Evolutionary conservation across 2,113 vertebrate species (phyloP).

Genomic region (Craseonycteris thonglongyai): DNA sequence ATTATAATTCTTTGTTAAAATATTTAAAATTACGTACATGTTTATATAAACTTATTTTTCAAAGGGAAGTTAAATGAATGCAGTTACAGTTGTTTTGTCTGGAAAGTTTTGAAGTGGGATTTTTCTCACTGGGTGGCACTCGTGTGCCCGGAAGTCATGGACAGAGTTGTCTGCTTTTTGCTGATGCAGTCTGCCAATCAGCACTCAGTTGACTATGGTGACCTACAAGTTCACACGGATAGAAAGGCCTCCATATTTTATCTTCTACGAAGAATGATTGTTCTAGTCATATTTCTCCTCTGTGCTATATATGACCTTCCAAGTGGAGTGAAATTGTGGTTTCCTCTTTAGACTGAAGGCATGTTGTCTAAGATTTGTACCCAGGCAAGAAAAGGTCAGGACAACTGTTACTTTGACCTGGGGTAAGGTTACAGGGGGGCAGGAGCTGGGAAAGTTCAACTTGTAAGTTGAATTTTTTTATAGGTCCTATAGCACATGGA

Average conservation of each 20-base stretch:
- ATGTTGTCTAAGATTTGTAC: neutral
- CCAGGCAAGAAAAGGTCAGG: neutral
- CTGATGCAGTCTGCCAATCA: neutral
- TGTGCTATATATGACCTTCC: neutral
- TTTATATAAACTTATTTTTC: neutral
- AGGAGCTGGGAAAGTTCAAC: neutral
- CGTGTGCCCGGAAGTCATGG: neutral
- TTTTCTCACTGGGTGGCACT: constrained; percentile 67
- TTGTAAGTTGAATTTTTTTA: neutral
- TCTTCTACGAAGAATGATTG: neutral
- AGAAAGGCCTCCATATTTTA: neutral
- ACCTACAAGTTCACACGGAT: neutral
- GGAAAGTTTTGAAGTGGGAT: neutral
- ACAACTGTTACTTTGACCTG: neutral
- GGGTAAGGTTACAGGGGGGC: too few relatives aligned
- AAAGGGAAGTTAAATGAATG: neutral
- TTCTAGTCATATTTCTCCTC: neutral
- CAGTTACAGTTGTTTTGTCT: neutral
- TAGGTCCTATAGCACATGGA: neutral
- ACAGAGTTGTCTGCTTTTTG: neutral
- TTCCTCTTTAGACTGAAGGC: neutral
- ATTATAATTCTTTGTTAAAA: constrained; percentile 2
- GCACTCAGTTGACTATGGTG: constrained; percentile 19
- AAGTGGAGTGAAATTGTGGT: neutral
- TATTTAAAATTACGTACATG: neutral